Evolutionary conservation across 64 coral and sea anemone species (phyloP).

Genomic region (Montipora capricornis): DNA sequence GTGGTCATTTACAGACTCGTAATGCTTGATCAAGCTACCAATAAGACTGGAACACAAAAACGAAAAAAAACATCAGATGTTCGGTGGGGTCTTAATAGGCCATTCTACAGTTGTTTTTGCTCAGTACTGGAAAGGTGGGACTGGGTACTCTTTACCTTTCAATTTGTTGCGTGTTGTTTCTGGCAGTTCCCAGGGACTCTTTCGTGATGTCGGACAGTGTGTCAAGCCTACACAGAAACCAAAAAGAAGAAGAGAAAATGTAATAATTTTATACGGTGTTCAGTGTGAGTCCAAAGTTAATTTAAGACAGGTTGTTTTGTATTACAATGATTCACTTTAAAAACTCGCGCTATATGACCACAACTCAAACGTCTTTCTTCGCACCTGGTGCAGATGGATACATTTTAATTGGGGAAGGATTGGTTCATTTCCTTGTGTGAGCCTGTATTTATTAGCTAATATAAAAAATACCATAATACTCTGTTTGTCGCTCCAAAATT

Average conservation of each 20-base stretch:
- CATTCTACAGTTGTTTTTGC: no score
- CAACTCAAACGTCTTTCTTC: no score
- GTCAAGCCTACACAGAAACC: constrained; percentile 11
- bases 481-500: no score
- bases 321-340: no score
- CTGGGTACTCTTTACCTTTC: not conserved
- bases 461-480: no score
- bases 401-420: no score
- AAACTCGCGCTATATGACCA: no score
- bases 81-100: not conserved
- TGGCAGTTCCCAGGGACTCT: not conserved
- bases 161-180: constrained; percentile 23
- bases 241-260: not conserved
- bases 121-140: no score
- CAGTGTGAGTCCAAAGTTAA: not conserved
- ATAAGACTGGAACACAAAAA: not conserved
- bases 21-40: not conserved
- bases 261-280: not conserved
- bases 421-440: no score
- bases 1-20: constrained; percentile 1
- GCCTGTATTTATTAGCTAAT: no score
- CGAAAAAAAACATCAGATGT: not conserved
- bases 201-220: constrained; percentile 9
- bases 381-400: no score
- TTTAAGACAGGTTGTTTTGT: no score